phyloP scores from a whole-genome alignment of 2,113 vertebrate genomes.

The Toxotes jaculatrix region DNA sequence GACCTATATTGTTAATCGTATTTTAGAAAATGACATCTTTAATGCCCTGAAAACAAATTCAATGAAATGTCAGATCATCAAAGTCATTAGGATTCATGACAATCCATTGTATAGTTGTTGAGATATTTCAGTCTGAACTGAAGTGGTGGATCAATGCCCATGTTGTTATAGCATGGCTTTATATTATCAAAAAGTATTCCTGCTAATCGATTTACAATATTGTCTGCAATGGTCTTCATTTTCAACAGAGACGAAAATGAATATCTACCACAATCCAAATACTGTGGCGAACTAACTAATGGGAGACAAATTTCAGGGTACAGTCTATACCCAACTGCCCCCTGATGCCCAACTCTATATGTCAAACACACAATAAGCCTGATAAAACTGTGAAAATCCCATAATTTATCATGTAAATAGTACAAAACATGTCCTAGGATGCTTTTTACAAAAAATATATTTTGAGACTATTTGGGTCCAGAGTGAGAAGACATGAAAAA shows the following conservation, averaged over 20 bases:
- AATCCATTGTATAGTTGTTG: not conserved
- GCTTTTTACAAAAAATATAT: not conserved
- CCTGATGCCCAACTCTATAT: not conserved
- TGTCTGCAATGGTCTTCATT: not conserved
- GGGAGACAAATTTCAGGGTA: not conserved
- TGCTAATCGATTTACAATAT: conserved; percentile 9
- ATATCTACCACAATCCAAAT: not conserved
- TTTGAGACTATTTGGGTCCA: not conserved
- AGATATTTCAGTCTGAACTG: not conserved
- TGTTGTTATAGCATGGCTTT: too few species aligned
- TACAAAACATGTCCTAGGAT: too few species aligned
- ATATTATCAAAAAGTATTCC: not conserved
- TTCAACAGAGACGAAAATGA: conserved; percentile 11
- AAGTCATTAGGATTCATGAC: not conserved
- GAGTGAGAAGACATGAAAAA: not conserved
- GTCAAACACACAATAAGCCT: not conserved
- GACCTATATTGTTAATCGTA: not conserved
- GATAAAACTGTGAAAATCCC: not conserved
- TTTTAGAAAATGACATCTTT: not conserved
- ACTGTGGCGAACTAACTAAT: not conserved
- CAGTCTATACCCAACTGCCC: not conserved
- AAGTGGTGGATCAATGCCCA: not conserved
- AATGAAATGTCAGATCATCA: not conserved
- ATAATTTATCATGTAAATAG: too few species aligned
- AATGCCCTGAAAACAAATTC: not conserved